These are phyloP conservation scores for Isotomurus palustris DNA, from an alignment of 2,888 invertebrate genomes.

Conservation along the genomic window DNA sequence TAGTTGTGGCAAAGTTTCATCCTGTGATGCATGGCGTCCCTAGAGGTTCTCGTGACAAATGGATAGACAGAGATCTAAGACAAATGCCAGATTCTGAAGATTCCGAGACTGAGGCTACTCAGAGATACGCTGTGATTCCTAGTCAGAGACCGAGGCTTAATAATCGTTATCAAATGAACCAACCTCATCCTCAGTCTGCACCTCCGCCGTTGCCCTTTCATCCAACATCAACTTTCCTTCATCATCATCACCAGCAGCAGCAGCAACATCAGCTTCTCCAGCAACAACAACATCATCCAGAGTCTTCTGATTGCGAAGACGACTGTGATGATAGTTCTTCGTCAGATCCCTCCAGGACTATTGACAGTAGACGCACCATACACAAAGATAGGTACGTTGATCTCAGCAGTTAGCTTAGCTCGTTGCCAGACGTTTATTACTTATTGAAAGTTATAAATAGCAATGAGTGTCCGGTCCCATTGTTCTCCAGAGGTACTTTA, in stretches of 20 bases:
- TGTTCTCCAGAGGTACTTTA: too few relatives aligned
- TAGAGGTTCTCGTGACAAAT: conserved; percentile 36
- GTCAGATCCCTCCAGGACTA: conserved; percentile 6
- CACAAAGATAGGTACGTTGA: conserved; percentile 5
- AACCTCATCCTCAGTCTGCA: conserved; percentile 18
- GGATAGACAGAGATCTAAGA: conserved; percentile 31
- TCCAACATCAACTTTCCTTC: conserved; percentile 9
- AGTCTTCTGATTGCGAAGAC: conserved; percentile 16
- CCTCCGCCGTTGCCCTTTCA: conserved; percentile 20
- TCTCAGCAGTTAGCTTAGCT: too few relatives aligned
- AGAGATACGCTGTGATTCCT: conserved; percentile 38
- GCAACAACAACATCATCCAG: too few relatives aligned
- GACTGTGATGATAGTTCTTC: conserved; percentile 13
- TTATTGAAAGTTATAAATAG: too few relatives aligned
- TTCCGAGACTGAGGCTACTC: conserved; percentile 35
- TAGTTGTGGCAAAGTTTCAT: conserved; percentile 44
- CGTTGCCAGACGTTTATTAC: too few relatives aligned
- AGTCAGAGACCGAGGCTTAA: conserved; percentile 23
- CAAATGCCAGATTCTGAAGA: conserved; percentile 30
- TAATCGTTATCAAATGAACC: conserved; percentile 38
- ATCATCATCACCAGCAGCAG: conserved; percentile 19
- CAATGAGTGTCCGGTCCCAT: too few relatives aligned
- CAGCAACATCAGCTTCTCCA: conserved; percentile 12
- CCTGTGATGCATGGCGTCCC: conserved; percentile 40
- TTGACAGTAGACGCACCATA: not conserved